Evolutionary conservation across 2,797 vertebrate genomes (phyloP).

Genomic region (Knipowitschia caucasica): DNA sequence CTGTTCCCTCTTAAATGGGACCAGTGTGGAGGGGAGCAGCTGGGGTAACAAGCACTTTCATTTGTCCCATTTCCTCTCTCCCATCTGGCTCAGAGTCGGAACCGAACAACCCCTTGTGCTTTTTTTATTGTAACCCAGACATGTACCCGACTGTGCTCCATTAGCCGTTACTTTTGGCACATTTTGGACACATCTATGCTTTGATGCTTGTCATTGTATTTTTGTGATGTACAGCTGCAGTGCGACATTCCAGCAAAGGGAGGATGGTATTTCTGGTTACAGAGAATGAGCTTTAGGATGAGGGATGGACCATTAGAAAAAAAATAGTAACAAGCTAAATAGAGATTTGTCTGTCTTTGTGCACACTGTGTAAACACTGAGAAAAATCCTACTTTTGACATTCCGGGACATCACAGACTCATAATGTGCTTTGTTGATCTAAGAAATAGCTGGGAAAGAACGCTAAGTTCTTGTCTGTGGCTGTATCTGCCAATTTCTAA

Average conservation of each 20-base stretch:
- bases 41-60: conserved; percentile 58
- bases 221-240: conserved; percentile 3
- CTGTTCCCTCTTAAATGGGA: conserved; percentile 52
- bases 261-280: conserved; percentile 4
- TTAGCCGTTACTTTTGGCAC: conserved; percentile 35
- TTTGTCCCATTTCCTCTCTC: conserved; percentile 61
- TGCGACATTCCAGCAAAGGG: conserved; percentile 19
- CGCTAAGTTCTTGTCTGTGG: conserved; percentile 19
- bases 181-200: conserved; percentile 23
- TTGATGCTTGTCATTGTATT: conserved; percentile 25
- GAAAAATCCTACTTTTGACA: conserved; percentile 16
- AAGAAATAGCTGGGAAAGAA: conserved; percentile 26
- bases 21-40: conserved; percentile 66
- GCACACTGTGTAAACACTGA: conserved; percentile 26
- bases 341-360: conserved; percentile 36
- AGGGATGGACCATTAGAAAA: conserved; percentile 25
- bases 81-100: conserved; percentile 53
- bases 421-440: conserved; percentile 28
- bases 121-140: conserved; percentile 55
- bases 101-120: conserved; percentile 41
- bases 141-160: conserved; percentile 32
- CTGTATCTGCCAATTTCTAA: not conserved
- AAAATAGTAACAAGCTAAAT: not conserved
- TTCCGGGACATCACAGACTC: conserved; percentile 29
- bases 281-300: conserved; percentile 15